Base-by-base conservation (phyloP, 2,797 vertebrate species). In the Rhinichthys osculus region DNA sequence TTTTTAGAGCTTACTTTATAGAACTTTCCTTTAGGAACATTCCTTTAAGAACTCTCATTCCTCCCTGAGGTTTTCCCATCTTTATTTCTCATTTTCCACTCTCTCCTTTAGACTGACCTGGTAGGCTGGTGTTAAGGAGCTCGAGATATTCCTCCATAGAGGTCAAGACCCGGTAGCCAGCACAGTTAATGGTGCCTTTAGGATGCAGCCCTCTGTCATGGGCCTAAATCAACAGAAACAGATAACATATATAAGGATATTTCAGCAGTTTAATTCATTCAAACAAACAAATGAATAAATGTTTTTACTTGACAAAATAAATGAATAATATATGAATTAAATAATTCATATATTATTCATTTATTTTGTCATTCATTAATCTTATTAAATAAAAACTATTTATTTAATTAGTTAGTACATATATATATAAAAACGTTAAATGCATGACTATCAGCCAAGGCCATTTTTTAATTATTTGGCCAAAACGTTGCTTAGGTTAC, bases 111-210 rank as follows among this genome's bases (percentile, higher is more conserved):
- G 27, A 81, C 86, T 86, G 35, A 99, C 98, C 97, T 87, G 97
- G 96, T 76, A 98, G 93, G 85, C 95, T 96, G 92, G 83, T 95
- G 91, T 93, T 95, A 78, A 97, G 93, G 40, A 98, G 94, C 38
- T 97, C 97, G 86, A 97, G 87, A 90, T 99, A 99, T 86, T 96
- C 94, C n/a, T 99, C 98, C 92, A 98, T 80, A 0, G 97, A 97
- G 21, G 95, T 98, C 92, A 99, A 95, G 78, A 98, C 93, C 92
- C 93, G 97, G 95, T 97, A 98, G 40, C 98, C 97, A 0, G 97
- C 97, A 0, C 96, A 98, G 95, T 94, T 97, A 90, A 99, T 92
- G 86, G 94, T 89, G 62, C 96, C 95, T 3, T 96, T 97, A 71
- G 97, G 96, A 0, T 95, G 93, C 17, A 96, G 91, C 5, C 94